A percentile compares a stretch with the other conserved stretches of the same genome.
phyloP scores from a whole-genome alignment of 1,140 invertebrate species.

The Habropoda laboriosa region DNA sequence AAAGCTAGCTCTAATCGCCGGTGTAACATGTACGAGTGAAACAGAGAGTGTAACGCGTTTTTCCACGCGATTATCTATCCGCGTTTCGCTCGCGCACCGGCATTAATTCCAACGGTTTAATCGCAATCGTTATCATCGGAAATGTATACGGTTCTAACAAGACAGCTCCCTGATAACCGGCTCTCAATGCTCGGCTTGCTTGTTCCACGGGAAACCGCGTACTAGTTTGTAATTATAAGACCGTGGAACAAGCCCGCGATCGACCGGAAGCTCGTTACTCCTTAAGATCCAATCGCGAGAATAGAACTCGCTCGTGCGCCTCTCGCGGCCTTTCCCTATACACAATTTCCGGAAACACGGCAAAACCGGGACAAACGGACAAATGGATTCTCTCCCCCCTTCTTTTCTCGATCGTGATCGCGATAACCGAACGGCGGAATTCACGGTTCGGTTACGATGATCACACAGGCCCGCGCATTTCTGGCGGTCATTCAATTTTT shows the following conservation, averaged over 20 bases:
- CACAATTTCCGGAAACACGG: not conserved
- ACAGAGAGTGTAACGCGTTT: not conserved
- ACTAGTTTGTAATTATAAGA: conserved; percentile 42
- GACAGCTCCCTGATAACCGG: conserved; percentile 47
- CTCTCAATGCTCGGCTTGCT: conserved; percentile 37
- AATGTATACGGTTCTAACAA: conserved; percentile 51
- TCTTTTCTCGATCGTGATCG: conserved; percentile 13
- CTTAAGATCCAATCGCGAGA: conserved; percentile 40
- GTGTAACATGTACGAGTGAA: not conserved
- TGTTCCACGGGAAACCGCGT: conserved; percentile 31
- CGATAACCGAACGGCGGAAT: not conserved
- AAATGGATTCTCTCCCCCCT: no score
- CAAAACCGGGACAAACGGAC: not conserved
- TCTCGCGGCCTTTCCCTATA: not conserved
- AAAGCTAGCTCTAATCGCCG: not conserved
- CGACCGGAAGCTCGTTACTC: conserved; percentile 48
- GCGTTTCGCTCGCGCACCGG: not conserved
- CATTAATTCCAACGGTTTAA: conserved; percentile 49
- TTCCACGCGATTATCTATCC: conserved; percentile 8
- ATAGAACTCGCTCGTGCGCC: conserved; percentile 5
- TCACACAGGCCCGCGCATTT: no score
- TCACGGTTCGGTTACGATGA: no score
- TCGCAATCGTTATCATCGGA: conserved; percentile 60
- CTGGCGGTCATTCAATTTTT: conserved; percentile 56
- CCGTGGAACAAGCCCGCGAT: conserved; percentile 27